A percentile compares a stretch with the other conserved stretches of the same genome.
Conservation (phyloP, 2,113 vertebrate species). For the Salvator merianae region DNA sequence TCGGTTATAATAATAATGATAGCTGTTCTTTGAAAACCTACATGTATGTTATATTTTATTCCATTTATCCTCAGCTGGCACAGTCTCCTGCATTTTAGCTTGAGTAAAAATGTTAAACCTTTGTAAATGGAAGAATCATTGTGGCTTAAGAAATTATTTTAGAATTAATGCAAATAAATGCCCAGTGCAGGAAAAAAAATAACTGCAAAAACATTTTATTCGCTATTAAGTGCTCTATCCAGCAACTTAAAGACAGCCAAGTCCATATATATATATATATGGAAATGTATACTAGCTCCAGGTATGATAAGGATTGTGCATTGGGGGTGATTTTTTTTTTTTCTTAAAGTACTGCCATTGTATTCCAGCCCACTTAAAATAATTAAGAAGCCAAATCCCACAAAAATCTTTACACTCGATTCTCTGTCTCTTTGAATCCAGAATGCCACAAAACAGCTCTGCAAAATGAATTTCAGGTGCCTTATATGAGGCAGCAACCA, state of each 20-base stretch:
- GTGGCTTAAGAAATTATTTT: background rate
- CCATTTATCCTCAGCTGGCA: slow-evolving; percentile 45
- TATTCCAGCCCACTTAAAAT: background rate
- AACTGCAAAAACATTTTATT: background rate
- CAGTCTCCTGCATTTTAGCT: background rate
- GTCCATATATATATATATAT: too few relatives aligned
- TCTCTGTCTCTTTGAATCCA: background rate
- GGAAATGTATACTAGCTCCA: background rate
- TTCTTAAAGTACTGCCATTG: background rate
- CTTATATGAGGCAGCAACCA: too few relatives aligned
- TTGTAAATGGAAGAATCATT: slow-evolving; percentile 15
- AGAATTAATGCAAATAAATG: background rate
- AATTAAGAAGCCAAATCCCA: background rate
- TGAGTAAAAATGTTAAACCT: slow-evolving; percentile 14
- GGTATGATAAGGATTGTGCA: background rate
- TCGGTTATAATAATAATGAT: slow-evolving; percentile 51
- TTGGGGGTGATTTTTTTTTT: background rate
- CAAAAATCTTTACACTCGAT: background rate
- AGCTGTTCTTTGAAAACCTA: slow-evolving; percentile 45
- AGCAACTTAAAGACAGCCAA: background rate
- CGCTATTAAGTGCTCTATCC: background rate
- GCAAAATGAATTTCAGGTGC: too few relatives aligned
- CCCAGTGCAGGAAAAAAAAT: background rate
- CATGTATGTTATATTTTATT: slow-evolving; percentile 41
- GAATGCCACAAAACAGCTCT: background rate